Conservation (phyloP, 2,113 vertebrate genomes). For the Vimba vimba region DNA sequence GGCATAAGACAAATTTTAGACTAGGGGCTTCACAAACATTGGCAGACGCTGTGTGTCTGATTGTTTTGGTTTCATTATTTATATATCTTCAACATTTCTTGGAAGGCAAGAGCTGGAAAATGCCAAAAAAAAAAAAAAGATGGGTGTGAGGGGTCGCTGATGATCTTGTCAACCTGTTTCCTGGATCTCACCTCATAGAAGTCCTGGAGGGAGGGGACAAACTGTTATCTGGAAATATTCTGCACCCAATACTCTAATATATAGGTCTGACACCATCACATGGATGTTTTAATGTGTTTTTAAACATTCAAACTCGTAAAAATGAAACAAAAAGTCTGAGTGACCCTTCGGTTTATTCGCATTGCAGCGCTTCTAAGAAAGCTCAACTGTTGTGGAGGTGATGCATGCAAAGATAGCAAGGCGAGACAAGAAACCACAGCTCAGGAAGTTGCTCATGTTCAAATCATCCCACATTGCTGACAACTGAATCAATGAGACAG, state of each 20-base stretch:
- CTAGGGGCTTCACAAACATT: not conserved
- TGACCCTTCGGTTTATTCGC: not conserved
- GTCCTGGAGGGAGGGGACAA: not conserved
- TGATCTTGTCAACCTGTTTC: not conserved
- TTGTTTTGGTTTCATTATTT: not conserved
- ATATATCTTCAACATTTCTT: not conserved
- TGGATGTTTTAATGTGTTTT: not conserved
- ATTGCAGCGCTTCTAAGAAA: not conserved
- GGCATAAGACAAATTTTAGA: not conserved
- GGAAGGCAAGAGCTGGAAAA: not conserved
- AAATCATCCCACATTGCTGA: not conserved
- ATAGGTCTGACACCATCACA: not conserved
- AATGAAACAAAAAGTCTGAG: not conserved
- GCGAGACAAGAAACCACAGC: slow-evolving; percentile 44
- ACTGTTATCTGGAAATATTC: not conserved
- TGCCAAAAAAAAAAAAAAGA: too few relatives aligned
- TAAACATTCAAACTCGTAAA: not conserved
- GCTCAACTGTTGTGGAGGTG: slow-evolving; percentile 37
- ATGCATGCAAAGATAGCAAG: slow-evolving; percentile 52
- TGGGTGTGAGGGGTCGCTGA: not conserved
- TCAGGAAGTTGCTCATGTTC: slow-evolving; percentile 50
- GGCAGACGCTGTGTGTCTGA: too few relatives aligned
- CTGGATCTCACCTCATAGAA: not conserved
- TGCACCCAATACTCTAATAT: not conserved
- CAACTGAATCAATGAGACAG: not conserved